These are phyloP conservation scores for Coregonus ussuriensis DNA, from an alignment of 2,797 vertebrate species.

Conservation along the genomic window DNA sequence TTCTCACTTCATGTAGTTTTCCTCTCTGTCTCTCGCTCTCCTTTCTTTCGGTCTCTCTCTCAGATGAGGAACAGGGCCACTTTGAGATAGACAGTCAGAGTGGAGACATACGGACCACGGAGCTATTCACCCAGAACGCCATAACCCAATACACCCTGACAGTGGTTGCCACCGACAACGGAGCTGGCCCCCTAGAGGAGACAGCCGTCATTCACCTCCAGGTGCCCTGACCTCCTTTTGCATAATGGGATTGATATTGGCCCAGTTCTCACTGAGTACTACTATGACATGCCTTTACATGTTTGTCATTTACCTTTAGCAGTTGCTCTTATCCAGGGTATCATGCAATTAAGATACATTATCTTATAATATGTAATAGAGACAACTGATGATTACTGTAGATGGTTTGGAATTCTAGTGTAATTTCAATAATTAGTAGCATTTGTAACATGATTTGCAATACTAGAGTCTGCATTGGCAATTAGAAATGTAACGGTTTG, in stretches of 20 bases:
- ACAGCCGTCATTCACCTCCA: slow-evolving; percentile 79
- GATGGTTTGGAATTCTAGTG: too few species aligned
- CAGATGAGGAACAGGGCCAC: slow-evolving; percentile 63
- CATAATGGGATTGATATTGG: too few species aligned
- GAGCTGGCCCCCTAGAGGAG: slow-evolving; percentile 75
- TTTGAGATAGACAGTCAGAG: slow-evolving; percentile 85
- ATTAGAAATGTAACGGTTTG: not conserved
- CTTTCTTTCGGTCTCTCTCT: slow-evolving; percentile 27
- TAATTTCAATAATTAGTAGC: too few species aligned
- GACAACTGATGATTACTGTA: too few species aligned
- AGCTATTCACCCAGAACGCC: slow-evolving; percentile 64
- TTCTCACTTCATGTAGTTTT: not conserved
- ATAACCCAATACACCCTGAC: slow-evolving; percentile 74
- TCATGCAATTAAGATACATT: too few species aligned
- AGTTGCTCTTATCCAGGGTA: too few species aligned
- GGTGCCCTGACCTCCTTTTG: slow-evolving; percentile 67
- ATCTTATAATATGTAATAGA: too few species aligned
- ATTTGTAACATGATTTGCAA: not conserved
- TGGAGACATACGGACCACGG: slow-evolving; percentile 83
- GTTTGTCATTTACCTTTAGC: too few species aligned
- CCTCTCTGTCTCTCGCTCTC: not conserved
- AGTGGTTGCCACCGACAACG: slow-evolving; percentile 81
- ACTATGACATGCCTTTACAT: too few species aligned
- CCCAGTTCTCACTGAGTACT: too few species aligned
- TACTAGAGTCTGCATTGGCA: not conserved